Evolutionary conservation across 2,888 invertebrate genomes (phyloP), one percentile per base, ranked within the genome.

Genomic region (Mamestra brassicae): DNA sequence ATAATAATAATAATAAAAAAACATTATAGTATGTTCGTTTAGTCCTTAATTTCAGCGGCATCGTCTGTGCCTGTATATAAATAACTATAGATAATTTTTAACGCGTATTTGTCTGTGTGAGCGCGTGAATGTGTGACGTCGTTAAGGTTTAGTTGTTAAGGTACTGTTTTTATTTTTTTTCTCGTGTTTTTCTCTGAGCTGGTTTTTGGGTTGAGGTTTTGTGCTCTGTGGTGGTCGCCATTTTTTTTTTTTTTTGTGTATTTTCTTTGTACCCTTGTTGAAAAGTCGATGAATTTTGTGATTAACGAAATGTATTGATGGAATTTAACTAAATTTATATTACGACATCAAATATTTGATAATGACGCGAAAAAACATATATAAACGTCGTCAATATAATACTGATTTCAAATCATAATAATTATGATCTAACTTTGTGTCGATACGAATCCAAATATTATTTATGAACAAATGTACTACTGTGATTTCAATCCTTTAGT

Each of bases 21-120:
- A 57, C 62, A 36, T 55, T 64, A 69, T 63, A 61, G 58, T 81
- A 74, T 68, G 26, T 81, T 76, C 68, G 72, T 80, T 77, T 81
- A 72, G 67, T 77, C 42, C 47, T 74, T 81, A 78, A 36, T 80
- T 70, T 68, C 63, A 55, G 78, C 81, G 86, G 82, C 83, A 82
- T 77, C 64, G 72, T 38, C 75, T 57, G 65, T 73, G 72, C 63
- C 54, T 81, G 81, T 81, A 73, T 73, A 81, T 76, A 80, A 70
- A 52, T 84, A 79, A 70, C 61, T 69, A 77, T 78, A 83, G 76
- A 57, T 83, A 65, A 69, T 45, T 75, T 74, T 55, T 67, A 72
- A 72, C 26, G 64, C 64, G 55, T 74, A 71, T 63, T 47, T 47
- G 61, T 58, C 45, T 66, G 70, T 58, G 38, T 74, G 60, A 52